Conservation (phyloP, 2,797 vertebrate species). For the Tapera naevia region DNA sequence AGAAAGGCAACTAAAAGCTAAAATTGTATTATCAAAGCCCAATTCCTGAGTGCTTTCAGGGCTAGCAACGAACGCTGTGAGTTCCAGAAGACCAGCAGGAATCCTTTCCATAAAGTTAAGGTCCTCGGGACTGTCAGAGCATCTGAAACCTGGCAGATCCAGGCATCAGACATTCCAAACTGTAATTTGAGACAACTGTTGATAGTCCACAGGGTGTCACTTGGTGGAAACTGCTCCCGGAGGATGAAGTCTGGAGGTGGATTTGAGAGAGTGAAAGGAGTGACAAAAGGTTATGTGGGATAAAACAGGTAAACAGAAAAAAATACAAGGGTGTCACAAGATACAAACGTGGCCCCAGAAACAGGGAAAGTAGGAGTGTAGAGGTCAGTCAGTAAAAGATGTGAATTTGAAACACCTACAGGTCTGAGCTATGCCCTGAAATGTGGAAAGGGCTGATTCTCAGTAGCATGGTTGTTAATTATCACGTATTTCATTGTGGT, state of each 20-base stretch:
- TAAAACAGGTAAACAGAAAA: not conserved
- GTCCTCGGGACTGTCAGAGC: not conserved
- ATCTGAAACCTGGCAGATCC: not conserved
- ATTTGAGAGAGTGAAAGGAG: not conserved
- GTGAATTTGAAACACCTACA: not conserved
- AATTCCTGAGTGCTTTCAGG: not conserved
- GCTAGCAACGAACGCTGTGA: accelerated
- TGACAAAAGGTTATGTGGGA: not conserved
- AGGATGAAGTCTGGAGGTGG: not conserved
- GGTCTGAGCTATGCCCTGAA: not conserved
- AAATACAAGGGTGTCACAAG: not conserved
- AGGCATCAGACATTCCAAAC: not conserved
- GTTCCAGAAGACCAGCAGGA: not conserved
- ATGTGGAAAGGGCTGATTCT: not conserved
- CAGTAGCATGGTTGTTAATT: not conserved
- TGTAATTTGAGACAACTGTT: not conserved
- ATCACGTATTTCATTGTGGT: not conserved
- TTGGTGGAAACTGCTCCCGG: not conserved
- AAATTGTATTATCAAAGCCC: not conserved
- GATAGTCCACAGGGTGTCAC: not conserved
- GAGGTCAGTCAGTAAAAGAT: not conserved
- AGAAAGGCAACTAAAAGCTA: not conserved
- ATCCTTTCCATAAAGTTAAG: not conserved
- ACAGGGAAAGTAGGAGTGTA: not conserved
- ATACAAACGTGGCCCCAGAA: not conserved